These are phyloP conservation scores for Pseudococcus longispinus DNA, from an alignment of 2,888 invertebrate genomes.

Conservation along the genomic window DNA sequence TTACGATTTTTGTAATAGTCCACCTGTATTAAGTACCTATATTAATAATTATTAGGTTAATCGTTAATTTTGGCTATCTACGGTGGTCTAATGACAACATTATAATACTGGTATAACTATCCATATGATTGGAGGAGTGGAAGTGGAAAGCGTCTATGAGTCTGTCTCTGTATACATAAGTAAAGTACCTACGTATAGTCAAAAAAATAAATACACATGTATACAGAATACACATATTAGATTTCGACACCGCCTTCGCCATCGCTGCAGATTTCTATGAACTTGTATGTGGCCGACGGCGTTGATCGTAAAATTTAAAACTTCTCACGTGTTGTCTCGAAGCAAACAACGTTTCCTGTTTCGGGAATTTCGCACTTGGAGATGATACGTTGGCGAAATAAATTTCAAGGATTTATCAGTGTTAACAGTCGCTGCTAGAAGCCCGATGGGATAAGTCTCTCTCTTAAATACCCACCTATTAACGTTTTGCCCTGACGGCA, in stretches of 20 bases:
- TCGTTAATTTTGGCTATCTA: neutral
- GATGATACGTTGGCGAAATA: conserved; percentile 19
- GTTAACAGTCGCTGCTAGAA: neutral
- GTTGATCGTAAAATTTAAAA: conserved; percentile 14
- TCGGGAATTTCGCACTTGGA: conserved; percentile 21
- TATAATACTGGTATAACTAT: neutral
- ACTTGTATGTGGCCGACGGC: conserved; percentile 18
- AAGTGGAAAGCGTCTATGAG: neutral
- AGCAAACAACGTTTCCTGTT: conserved; percentile 29
- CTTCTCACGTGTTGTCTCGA: conserved; percentile 35
- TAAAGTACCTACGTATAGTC: too few species aligned
- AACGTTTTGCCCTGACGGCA: neutral
- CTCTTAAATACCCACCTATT: neutral
- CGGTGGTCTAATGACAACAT: neutral
- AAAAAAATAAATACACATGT: neutral
- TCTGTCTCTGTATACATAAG: neutral
- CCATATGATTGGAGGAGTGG: neutral
- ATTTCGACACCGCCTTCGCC: neutral
- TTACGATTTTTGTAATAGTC: neutral
- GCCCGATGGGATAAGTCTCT: conserved; percentile 15
- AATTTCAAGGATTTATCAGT: conserved; percentile 16
- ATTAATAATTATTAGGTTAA: conserved; percentile 7
- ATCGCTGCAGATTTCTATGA: neutral
- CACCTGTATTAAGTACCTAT: neutral
- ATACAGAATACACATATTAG: too few species aligned